Evolutionary conservation across 2,888 invertebrate genomes (phyloP).

Genomic region (Apotomis turbidana): DNA sequence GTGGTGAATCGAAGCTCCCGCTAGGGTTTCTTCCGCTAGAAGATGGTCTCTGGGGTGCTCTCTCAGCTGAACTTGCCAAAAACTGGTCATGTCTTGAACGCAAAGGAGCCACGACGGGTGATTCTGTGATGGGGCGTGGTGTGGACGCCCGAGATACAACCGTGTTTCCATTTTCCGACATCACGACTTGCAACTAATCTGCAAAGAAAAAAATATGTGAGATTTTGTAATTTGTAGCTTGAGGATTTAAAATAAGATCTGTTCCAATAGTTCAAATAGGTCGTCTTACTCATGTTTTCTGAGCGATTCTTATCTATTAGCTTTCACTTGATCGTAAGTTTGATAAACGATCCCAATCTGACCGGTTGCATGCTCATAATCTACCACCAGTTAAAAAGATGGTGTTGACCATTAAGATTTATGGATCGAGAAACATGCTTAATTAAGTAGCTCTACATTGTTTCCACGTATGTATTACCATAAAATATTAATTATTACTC

Average conservation of each 20-base stretch:
- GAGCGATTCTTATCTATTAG: conserved; percentile 58
- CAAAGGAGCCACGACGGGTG: conserved; percentile 72
- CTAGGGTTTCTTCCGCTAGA: conserved; percentile 80
- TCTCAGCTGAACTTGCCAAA: conserved; percentile 81
- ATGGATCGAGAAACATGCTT: conserved; percentile 77
- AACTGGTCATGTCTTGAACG: conserved; percentile 85
- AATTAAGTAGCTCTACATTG: conserved; percentile 75
- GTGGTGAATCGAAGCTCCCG: conserved; percentile 85
- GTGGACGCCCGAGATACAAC: conserved; percentile 78
- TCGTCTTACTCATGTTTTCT: conserved; percentile 31
- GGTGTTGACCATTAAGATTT: conserved; percentile 73
- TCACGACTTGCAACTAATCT: conserved; percentile 69
- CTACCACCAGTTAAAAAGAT: conserved; percentile 48
- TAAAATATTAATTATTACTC: conserved; percentile 62
- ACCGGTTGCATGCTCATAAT: conserved; percentile 41
- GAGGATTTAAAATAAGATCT: background rate
- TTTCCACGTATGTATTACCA: conserved; percentile 61
- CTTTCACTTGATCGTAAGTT: conserved; percentile 62
- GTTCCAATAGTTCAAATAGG: conserved; percentile 28
- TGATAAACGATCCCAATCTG: conserved; percentile 41
- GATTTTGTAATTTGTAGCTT: background rate
- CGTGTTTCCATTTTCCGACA: conserved; percentile 79
- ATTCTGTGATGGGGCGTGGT: conserved; percentile 78
- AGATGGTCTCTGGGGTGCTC: conserved; percentile 74
- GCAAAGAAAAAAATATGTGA: conserved; percentile 54